Evolutionary conservation across 2,113 vertebrate species (phyloP).

Genomic region (Myotis lucifugus): DNA sequence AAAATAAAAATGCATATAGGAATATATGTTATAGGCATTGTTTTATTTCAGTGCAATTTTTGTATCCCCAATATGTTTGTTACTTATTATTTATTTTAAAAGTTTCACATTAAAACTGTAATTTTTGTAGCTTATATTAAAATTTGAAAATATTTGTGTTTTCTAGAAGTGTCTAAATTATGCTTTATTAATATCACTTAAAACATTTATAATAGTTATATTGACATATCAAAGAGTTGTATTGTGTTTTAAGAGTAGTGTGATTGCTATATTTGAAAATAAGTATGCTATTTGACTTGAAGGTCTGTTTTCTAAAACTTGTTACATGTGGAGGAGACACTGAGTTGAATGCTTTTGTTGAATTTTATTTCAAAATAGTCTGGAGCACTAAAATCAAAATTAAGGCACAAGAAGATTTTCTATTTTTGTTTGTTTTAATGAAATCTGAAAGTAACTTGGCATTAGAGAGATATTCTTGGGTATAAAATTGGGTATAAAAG

Average conservation of each 20-base stretch:
- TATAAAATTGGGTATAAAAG: not conserved
- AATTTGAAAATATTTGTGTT: not conserved
- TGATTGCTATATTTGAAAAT: slow-evolving; percentile 60
- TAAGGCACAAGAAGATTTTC: not conserved
- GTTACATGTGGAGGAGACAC: not conserved
- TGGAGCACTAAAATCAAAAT: not conserved
- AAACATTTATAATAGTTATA: not conserved
- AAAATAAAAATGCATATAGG: not conserved
- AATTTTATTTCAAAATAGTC: slow-evolving; percentile 38
- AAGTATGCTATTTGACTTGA: slow-evolving; percentile 37
- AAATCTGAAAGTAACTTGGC: not conserved
- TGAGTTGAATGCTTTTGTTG: not conserved
- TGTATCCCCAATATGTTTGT: not conserved
- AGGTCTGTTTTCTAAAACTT: not conserved
- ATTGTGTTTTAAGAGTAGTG: not conserved
- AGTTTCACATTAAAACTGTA: not conserved
- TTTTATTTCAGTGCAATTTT: not conserved
- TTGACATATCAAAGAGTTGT: not conserved
- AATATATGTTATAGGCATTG: not conserved
- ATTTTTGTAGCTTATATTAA: not conserved
- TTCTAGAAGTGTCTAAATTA: not conserved
- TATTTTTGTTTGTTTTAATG: not conserved
- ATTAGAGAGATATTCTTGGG: not conserved
- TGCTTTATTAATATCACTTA: not conserved
- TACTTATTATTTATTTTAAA: not conserved